phyloP scores from a whole-genome alignment of 2,888 invertebrate species.

The Amitus sp. region DNA sequence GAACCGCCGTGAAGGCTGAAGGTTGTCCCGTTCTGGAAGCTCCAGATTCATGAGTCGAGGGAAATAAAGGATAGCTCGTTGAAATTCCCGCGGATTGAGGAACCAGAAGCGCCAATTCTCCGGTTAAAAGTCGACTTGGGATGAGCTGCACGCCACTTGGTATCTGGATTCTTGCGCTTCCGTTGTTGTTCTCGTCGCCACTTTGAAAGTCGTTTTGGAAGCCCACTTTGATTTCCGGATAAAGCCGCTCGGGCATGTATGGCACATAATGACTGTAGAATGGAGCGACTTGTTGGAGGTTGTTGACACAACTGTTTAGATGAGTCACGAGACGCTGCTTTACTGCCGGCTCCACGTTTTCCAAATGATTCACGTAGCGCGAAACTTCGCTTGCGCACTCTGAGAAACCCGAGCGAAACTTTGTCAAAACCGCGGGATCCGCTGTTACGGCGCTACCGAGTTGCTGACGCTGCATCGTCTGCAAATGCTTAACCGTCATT shows the following conservation, averaged over 20 bases:
- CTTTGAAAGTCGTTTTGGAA: conserved; percentile 52
- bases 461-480: conserved; percentile 89
- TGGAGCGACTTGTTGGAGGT: conserved; percentile 68
- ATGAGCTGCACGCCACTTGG: conserved; percentile 73
- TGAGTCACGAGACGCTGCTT: conserved; percentile 75
- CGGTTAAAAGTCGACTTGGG: conserved; percentile 73
- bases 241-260: conserved; percentile 63
- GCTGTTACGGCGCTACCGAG: conserved; percentile 83
- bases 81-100: conserved; percentile 68
- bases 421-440: conserved; percentile 84
- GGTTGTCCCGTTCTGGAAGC: conserved; percentile 50
- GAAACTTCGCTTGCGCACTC: conserved; percentile 89
- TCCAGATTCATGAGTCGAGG: conserved; percentile 53
- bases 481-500: conserved; percentile 93
- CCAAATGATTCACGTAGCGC: conserved; percentile 74
- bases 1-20: conserved; percentile 65
- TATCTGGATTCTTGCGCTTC: conserved; percentile 70
- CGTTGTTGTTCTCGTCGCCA: conserved; percentile 68
- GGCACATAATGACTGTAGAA: conserved; percentile 64
- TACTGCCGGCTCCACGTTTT: conserved; percentile 72
- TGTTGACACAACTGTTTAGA: conserved; percentile 73
- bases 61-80: conserved; percentile 67
- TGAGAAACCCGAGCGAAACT: conserved; percentile 87
- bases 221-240: conserved; percentile 63
- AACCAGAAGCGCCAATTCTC: conserved; percentile 74